phyloP scores from a whole-genome alignment of 2,797 vertebrate species.

The Prionace glauca region DNA sequence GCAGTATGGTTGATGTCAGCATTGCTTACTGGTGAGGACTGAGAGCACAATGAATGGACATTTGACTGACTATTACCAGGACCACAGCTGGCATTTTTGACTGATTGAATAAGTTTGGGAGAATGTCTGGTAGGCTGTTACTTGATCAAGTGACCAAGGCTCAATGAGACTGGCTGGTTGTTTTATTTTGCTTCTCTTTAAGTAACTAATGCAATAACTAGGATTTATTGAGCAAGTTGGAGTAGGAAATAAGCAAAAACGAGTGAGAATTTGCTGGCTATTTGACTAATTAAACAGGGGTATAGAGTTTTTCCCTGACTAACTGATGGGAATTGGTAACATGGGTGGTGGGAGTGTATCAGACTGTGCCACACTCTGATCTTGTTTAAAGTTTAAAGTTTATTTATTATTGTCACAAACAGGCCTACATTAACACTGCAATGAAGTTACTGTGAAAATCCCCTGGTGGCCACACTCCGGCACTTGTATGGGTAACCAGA shows the following conservation, averaged over 20 bases:
- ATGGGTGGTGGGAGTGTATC: background rate
- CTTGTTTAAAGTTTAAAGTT: too few species aligned
- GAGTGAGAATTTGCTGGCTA: background rate
- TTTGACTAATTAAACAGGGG: background rate
- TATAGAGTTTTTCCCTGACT: background rate
- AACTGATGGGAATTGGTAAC: background rate
- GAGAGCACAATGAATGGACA: background rate
- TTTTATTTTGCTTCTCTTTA: background rate
- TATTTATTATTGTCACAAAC: too few species aligned
- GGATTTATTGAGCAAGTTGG: background rate
- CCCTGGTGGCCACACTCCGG: too few species aligned
- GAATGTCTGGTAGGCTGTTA: background rate
- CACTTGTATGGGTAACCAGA: too few species aligned
- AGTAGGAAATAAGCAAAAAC: background rate
- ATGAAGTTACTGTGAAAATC: too few species aligned
- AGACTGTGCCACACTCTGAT: background rate
- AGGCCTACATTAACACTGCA: too few species aligned
- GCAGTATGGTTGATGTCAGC: background rate
- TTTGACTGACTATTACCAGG: slow-evolving; percentile 20
- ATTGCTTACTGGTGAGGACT: slow-evolving; percentile 14
- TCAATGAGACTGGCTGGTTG: background rate
- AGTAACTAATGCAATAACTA: background rate
- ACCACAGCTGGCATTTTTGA: slow-evolving; percentile 26
- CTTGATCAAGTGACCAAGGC: background rate
- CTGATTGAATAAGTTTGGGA: slow-evolving; percentile 26